These are phyloP conservation scores for Stigmatopora nigra DNA, from an alignment of 2,113 vertebrate species.

Conservation along the genomic window DNA sequence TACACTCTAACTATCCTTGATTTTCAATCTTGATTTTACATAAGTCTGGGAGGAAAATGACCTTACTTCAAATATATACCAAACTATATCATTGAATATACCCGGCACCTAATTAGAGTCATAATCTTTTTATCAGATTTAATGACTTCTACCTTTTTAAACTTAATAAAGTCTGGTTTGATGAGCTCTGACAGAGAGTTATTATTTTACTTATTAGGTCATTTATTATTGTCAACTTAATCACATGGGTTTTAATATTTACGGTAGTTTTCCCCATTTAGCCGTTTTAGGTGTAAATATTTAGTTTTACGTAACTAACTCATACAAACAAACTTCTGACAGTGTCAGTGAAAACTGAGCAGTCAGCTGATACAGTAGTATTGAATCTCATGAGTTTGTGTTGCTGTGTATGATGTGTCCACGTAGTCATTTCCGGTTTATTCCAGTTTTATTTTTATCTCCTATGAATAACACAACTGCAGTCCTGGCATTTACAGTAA, in stretches of 20 bases:
- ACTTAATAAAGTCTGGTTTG: neutral
- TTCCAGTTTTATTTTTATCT: neutral
- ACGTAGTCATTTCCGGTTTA: neutral
- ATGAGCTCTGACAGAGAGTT: neutral
- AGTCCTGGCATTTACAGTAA: neutral
- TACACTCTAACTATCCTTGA: conserved; percentile 4
- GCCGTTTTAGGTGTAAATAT: neutral
- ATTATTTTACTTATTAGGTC: neutral
- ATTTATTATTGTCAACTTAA: neutral
- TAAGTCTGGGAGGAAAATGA: neutral
- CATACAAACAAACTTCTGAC: neutral
- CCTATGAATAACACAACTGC: neutral
- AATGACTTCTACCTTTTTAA: neutral
- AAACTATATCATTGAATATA: neutral
- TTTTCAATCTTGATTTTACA: conserved; percentile 16
- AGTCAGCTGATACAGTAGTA: neutral
- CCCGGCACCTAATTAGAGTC: neutral
- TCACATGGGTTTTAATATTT: neutral
- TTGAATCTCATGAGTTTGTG: neutral
- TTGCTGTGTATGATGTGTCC: neutral
- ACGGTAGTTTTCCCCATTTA: neutral
- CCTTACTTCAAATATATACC: neutral
- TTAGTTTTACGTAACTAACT: neutral
- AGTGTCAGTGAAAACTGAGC: neutral
- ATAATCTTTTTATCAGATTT: neutral